Evolutionary conservation across 2,888 invertebrate genomes (phyloP).

Genomic region (Drosophila ezoana): DNA sequence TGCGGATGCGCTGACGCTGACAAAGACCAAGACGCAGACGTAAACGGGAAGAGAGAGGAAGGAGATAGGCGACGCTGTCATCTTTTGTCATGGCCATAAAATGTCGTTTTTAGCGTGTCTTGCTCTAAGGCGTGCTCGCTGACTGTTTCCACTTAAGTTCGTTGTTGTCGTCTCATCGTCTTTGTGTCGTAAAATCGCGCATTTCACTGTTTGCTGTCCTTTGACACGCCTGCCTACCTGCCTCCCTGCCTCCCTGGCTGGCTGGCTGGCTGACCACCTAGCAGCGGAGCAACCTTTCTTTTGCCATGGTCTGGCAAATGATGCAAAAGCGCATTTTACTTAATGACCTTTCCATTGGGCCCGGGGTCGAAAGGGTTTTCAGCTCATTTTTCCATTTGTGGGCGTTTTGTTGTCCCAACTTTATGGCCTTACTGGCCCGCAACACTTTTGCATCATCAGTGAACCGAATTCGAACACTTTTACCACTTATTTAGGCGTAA

Average conservation of each 20-base stretch:
- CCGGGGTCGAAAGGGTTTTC: conserved; percentile 42
- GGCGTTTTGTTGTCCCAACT: conserved; percentile 49
- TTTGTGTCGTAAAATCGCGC: conserved; percentile 60
- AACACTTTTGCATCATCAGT: conserved; percentile 45
- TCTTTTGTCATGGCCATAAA: conserved; percentile 64
- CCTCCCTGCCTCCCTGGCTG: conserved; percentile 15
- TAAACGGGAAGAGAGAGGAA: conserved; percentile 6
- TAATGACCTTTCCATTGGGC: conserved; percentile 40
- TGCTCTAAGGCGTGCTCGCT: conserved; percentile 52
- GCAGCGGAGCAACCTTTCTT: conserved; percentile 23
- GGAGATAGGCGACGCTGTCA: conserved; percentile 53
- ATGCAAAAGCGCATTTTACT: conserved; percentile 58
- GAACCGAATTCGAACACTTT: conserved; percentile 34
- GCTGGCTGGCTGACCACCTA: conserved; percentile 17
- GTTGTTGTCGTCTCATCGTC: conserved; percentile 27
- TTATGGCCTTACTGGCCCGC: conserved; percentile 17
- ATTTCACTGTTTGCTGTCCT: conserved; percentile 69
- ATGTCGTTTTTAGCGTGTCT: conserved; percentile 49
- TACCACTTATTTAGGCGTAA: conserved; percentile 39
- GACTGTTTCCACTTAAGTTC: conserved; percentile 71
- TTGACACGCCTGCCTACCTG: conserved; percentile 49
- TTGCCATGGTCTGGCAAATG: conserved; percentile 46
- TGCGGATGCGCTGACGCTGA: conserved; percentile 47
- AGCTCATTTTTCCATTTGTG: conserved; percentile 17
- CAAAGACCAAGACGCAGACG: conserved; percentile 10